phyloP scores from a whole-genome alignment of 1,140 invertebrate species.

The Eumeta japonica region DNA sequence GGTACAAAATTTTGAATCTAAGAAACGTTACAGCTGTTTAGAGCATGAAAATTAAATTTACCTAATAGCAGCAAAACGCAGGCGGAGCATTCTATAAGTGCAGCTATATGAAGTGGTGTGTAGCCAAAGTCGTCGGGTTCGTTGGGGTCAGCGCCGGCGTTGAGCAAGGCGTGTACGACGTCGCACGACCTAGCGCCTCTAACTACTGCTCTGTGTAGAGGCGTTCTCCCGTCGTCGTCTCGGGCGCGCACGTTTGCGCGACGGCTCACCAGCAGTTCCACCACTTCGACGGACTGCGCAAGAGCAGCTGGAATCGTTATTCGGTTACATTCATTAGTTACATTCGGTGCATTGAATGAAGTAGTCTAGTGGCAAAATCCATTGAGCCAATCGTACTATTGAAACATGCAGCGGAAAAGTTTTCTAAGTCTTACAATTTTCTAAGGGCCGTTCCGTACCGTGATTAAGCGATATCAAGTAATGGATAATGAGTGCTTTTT shows the following conservation, averaged over 20 bases:
- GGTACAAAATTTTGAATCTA: not conserved
- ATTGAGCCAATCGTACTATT: too few species aligned
- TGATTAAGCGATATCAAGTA: too few species aligned
- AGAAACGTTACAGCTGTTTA: too few species aligned
- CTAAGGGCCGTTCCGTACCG: too few species aligned
- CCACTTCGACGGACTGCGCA: conserved; percentile 70
- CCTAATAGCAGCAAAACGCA: conserved; percentile 73
- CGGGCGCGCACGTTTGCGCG: conserved; percentile 63
- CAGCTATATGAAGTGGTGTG: conserved; percentile 79
- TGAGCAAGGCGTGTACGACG: conserved; percentile 64
- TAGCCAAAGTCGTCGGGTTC: conserved; percentile 76
- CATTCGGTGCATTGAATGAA: too few species aligned
- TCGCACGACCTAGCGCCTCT: conserved; percentile 72
- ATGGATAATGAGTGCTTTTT: too few species aligned
- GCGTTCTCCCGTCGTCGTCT: conserved; percentile 71
- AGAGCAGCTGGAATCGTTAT: conserved; percentile 60
- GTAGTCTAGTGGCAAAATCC: too few species aligned
- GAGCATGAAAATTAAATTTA: conserved; percentile 18
- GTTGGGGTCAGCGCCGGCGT: conserved; percentile 74
- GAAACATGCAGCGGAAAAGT: too few species aligned
- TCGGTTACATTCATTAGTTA: too few species aligned
- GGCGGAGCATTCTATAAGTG: conserved; percentile 76
- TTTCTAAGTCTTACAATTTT: too few species aligned
- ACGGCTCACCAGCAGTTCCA: conserved; percentile 65
- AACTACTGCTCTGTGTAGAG: conserved; percentile 77